Base-by-base conservation (phyloP, 2,797 vertebrate species). In the Etheostoma perlongum region DNA sequence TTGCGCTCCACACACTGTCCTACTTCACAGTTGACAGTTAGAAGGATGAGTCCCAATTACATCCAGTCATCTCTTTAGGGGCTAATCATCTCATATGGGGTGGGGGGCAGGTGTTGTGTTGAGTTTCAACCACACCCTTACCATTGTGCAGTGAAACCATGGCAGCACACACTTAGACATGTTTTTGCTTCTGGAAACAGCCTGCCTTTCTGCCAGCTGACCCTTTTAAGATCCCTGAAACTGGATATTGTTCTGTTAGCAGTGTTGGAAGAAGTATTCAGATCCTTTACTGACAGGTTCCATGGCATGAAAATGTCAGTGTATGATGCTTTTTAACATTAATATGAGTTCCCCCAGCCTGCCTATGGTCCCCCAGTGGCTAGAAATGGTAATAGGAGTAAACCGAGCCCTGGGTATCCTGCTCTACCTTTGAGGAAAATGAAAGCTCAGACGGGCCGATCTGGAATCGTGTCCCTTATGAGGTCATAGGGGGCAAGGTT, bases 91-190 rank as follows among this genome's bases (percentile, higher is more conserved):
- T 74, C 44, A 4, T 76, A 63, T 63, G 74, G 63, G 70, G 51
- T 62, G 40, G 47, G 27, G 48, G 49, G 40, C 60, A 55, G 63
- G 72, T 75, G n/a, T 72, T 78, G 82, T 84, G 68, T 85, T 58
- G 70, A 61, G 72, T 92, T 90, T 79, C 86, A 88, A 79, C 87
- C 70, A 16, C 90, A 81, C 90, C 85, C 87, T 70, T 4, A 6
- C 49, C 65, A 81, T 88, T 92, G 88, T 90, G 66, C 30, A 60
- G 42, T 62, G 74, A 79, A 83, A 70, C 86, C 78, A 80, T 75
- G 81, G 67, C 73, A 81, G 57, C 72, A 33, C 49, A 12, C 47
- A 2, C 62, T 52, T 66, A 44, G 73, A 46, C n/a, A 12, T 67
- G 72, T 60, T 83, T 74, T 70, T 76, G 44, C 79, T 89, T 84